Base-by-base conservation (phyloP, 2,113 vertebrate species). In the Aleadryas rufinucha region DNA sequence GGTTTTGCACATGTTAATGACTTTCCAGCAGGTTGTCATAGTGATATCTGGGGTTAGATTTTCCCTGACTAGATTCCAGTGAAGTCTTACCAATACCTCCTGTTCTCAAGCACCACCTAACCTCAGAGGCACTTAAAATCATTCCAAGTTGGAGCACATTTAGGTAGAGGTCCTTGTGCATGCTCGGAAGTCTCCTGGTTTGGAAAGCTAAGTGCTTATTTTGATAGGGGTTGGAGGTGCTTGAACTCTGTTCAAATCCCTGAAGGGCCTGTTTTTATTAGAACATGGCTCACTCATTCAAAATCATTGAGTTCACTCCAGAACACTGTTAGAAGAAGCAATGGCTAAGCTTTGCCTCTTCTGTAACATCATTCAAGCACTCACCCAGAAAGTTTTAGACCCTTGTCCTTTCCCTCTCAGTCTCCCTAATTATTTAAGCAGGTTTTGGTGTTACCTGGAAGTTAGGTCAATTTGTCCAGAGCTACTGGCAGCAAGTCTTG, bases 131-230 rank as follows among this genome's bases (percentile, higher is more conserved):
- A 75, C 83, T 92, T 89, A 39, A 83, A 88, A 80, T 88, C 50
- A 69, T 86, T 97, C 95, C 94, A 95, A 97, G 27, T 95, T 96
- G 96, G 93, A 97, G 91, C 86, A 66, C 68, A 35, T 86, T 70
- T 86, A 92, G 72, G 89, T 95, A 89, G 75, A 95, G 47, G 30
- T 66, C 52, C 71, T 56, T 44, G 31, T 96, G 88, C 53, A 23
- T 96, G 91, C 91, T 97, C 64, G 86, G 96, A 97, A 97, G 86
- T 95, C 91, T 96, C 88, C 94, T 90, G 91, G 27, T 96, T 93
- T 95, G 86, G 94, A 95, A 93, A 90, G 33, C 31, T 70, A n/a
- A 95, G 64, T 93, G 69, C 52, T 96, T 95, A 87, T 97, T 97
- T 95, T 95, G 94, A 89, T 93, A 89, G 11, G 68, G 33, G 33